Percentiles rank a stretch among this genome's conserved stretches.
These are phyloP conservation scores for Actinernus sp. DNA, from an alignment of 92 coral and sea anemone species.

Conservation along the genomic window DNA sequence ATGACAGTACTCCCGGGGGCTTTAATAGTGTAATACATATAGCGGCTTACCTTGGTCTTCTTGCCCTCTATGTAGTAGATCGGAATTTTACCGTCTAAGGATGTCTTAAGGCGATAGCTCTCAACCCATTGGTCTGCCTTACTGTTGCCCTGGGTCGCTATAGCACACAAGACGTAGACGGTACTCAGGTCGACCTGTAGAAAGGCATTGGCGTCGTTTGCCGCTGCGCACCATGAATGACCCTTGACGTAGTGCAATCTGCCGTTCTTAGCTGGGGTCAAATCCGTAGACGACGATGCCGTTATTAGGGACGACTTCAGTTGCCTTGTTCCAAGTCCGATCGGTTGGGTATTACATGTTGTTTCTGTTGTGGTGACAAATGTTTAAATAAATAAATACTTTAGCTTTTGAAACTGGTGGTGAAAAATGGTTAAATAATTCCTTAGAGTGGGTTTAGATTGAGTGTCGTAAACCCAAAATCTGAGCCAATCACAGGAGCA, in stretches of 20 bases:
- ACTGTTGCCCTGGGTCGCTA: constrained; percentile 8
- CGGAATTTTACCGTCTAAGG: constrained; percentile 36
- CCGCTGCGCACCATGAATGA: constrained; percentile 1
- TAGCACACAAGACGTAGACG: constrained; percentile 12
- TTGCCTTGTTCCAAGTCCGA: background rate
- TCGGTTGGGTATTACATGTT: constrained; percentile 23
- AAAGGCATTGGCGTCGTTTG: background rate
- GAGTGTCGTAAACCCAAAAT: too few relatives aligned
- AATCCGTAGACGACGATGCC: background rate
- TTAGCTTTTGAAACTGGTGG: too few relatives aligned
- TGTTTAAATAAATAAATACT: too few relatives aligned
- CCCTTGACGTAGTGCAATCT: background rate
- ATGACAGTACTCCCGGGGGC: too few relatives aligned
- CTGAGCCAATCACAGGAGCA: too few relatives aligned
- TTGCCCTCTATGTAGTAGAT: constrained; percentile 14
- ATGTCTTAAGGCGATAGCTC: constrained; percentile 15
- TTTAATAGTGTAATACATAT: too few relatives aligned
- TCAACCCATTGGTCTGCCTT: constrained; percentile 7
- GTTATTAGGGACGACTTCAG: background rate
- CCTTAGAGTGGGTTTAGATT: too few relatives aligned
- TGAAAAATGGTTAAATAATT: too few relatives aligned
- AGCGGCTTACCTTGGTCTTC: constrained; percentile 8
- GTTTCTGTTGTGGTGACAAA: too few relatives aligned
- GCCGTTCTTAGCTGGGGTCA: constrained; percentile 1
- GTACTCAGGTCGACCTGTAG: constrained; percentile 10